phyloP scores from a whole-genome alignment of 2,888 invertebrate genomes.

The Rhamphomyia laevipes region DNA sequence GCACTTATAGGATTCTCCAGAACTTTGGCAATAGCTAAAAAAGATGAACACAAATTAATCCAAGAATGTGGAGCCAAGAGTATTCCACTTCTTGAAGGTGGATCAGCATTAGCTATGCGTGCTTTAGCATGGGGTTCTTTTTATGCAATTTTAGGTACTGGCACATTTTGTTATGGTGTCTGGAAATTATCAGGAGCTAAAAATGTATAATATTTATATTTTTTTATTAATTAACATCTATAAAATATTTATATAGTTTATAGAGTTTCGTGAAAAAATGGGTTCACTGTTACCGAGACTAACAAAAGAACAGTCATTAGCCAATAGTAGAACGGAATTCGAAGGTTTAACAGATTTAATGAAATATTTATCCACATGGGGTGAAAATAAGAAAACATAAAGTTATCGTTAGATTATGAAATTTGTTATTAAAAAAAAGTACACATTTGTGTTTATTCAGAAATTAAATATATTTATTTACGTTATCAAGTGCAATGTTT shows the following conservation, averaged over 20 bases:
- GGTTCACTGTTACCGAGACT: constrained; percentile 64
- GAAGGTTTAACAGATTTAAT: constrained; percentile 72
- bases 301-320: constrained; percentile 63
- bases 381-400: constrained; percentile 21
- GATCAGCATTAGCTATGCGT: constrained; percentile 64
- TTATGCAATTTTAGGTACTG: constrained; percentile 76
- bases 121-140: constrained; percentile 82
- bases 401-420: not conserved
- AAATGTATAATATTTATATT: constrained; percentile 47
- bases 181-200: constrained; percentile 84
- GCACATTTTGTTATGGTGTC: constrained; percentile 65
- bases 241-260: constrained; percentile 44
- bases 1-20: constrained; percentile 70
- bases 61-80: constrained; percentile 55
- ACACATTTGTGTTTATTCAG: not conserved
- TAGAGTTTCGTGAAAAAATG: constrained; percentile 72
- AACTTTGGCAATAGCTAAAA: constrained; percentile 65
- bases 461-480: not conserved
- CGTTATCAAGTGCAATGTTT: not conserved
- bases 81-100: constrained; percentile 58
- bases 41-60: constrained; percentile 67
- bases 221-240: not conserved
- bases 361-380: constrained; percentile 53
- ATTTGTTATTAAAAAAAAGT: not conserved
- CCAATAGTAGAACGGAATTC: constrained; percentile 77